phyloP scores from a whole-genome alignment of 2,888 invertebrate genomes.

The Macrophya annulata region DNA sequence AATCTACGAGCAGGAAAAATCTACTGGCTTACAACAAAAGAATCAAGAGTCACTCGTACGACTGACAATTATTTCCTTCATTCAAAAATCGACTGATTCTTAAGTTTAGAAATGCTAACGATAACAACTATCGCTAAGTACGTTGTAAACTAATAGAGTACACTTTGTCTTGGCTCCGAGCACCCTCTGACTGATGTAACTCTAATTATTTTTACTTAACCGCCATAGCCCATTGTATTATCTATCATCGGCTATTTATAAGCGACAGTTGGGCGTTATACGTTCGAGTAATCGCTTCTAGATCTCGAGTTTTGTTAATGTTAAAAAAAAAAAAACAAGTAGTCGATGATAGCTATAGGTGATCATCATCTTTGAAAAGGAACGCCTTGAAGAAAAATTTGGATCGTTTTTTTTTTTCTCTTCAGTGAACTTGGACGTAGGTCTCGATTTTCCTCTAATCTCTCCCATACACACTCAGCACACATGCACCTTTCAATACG shows the following conservation, averaged over 20 bases:
- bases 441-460: conserved; percentile 16
- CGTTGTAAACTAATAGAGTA: not conserved
- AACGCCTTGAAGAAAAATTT: not conserved
- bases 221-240: conserved; percentile 51
- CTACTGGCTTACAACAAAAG: not conserved
- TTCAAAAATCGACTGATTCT: not conserved
- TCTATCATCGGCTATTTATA: conserved; percentile 62
- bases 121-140: not conserved
- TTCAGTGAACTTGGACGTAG: not conserved
- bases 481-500: not conserved
- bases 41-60: not conserved
- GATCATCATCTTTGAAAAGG: not conserved
- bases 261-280: conserved; percentile 55
- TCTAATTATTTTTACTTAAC: conserved; percentile 62
- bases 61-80: not conserved
- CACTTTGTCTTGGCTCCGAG: conserved; percentile 8
- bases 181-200: conserved; percentile 57
- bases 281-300: not conserved
- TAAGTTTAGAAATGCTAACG: not conserved
- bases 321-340: not conserved
- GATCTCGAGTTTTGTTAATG: not conserved
- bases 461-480: not conserved
- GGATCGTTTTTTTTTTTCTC: not conserved
- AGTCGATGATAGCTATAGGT: not conserved
- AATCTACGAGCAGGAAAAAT: not conserved